phyloP scores from a whole-genome alignment of 2,888 invertebrate species.

The Drosophila rubida region DNA sequence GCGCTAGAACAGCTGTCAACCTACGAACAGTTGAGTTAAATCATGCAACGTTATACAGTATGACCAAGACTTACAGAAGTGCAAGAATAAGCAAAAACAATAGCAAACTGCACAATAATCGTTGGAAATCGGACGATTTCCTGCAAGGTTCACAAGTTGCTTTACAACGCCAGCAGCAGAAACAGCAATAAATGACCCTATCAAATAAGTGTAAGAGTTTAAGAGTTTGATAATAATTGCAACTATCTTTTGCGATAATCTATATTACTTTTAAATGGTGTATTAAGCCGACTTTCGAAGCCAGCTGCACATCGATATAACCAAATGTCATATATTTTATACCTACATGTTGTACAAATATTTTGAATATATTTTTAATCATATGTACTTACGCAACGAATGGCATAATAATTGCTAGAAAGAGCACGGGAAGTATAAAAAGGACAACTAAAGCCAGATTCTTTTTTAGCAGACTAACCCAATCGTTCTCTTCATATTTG shows the following conservation, averaged over 20 bases:
- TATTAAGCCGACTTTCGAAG: too few species aligned
- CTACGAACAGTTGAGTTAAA: not conserved
- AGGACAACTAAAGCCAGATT: slow-evolving; percentile 86
- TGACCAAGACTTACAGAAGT: slow-evolving; percentile 88
- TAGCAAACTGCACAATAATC: slow-evolving; percentile 89
- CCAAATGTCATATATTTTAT: too few species aligned
- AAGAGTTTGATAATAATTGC: slow-evolving; percentile 88
- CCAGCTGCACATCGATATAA: too few species aligned
- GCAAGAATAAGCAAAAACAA: slow-evolving; percentile 91
- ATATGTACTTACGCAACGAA: slow-evolving; percentile 88
- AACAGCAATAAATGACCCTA: slow-evolving; percentile 85
- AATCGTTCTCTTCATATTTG: slow-evolving; percentile 82
- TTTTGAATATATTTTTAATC: too few species aligned
- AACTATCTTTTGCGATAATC: too few species aligned
- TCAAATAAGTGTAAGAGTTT: too few species aligned
- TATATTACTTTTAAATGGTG: too few species aligned
- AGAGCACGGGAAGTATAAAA: slow-evolving; percentile 87
- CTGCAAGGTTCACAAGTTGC: slow-evolving; percentile 90
- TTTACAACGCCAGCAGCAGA: slow-evolving; percentile 93
- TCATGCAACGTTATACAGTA: too few species aligned
- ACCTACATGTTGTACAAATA: too few species aligned
- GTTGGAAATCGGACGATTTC: slow-evolving; percentile 85
- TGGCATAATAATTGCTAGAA: slow-evolving; percentile 90
- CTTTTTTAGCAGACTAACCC: slow-evolving; percentile 85
- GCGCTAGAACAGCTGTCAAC: not conserved